Base-by-base conservation (phyloP, 2,888 invertebrate species). In the Cosmopolites sordidus region DNA sequence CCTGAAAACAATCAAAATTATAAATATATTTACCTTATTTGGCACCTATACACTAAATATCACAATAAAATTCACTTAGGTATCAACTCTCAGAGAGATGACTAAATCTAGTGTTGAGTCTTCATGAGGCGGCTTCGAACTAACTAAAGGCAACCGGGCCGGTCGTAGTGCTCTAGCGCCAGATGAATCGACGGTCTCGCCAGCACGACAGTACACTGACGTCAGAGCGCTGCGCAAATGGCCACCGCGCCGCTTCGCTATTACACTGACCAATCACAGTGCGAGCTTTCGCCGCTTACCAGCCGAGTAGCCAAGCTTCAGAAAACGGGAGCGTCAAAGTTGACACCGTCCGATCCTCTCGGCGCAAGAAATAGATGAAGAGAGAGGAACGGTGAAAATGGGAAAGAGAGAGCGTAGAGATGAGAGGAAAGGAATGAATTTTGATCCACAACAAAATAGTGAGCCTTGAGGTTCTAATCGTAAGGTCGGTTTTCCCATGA, bases 391-490 rank as follows among this genome's bases (percentile, higher is more conserved):
- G 73, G 74, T 72, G 74, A 73, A 74, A 75, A 75, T 73, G 73
- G 71, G 69, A 71, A 72, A 73, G 71, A 73, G 72, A 72, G 70
- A 71, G 71, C 68, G 67, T 70, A 42, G 51, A 73, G 72, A 73
- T 72, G 74, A 74, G 73, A 74, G 74, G 73, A 71, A 47, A 52
- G 54, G 71, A 62, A 75, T 73, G 75, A 76, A 76, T 75, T 74
- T 56, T 75, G 75, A 75, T 73, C 73, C 73, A 75, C 74, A 75
- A 75, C 74, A 75, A 75, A 76, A 75, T 74, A 73, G 75, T 74
- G 72, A 73, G 72, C 72, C 71, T 72, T 73, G 71, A 73, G 73
- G 70, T 70, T 69, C 70, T 73, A 72, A 70, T 71, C 72, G 72
- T 69, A 73, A 72, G 71, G 73, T 74, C 70, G 70, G 73, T 72